A percentile compares a stretch with the other conserved stretches of the same genome.
Evolutionary conservation across 64 coral and sea anemone species (phyloP).

Genomic region (Exaiptasia diaphana): DNA sequence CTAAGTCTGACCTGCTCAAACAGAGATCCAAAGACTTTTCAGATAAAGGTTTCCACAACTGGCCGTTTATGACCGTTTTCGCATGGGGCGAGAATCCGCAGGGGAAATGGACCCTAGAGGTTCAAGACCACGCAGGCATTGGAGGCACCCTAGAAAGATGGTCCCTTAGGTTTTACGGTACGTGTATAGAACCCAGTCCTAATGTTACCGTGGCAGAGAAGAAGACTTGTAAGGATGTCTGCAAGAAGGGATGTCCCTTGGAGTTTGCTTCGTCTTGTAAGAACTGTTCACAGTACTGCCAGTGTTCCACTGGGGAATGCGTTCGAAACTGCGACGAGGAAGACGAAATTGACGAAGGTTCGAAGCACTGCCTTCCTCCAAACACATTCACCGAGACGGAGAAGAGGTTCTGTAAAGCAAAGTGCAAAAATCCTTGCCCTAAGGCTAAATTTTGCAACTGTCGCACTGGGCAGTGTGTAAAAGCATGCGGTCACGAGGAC

Average conservation of each 20-base stretch:
- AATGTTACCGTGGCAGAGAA: constrained; percentile 56
- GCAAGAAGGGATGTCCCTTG: constrained; percentile 65
- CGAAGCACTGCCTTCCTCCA: constrained; percentile 56
- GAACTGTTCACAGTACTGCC: constrained; percentile 72
- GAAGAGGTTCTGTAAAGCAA: neutral
- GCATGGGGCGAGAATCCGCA: constrained; percentile 84
- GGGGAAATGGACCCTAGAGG: constrained; percentile 71
- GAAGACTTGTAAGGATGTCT: constrained; percentile 54
- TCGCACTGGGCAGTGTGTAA: neutral
- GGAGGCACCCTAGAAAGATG: constrained; percentile 66
- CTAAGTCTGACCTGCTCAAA: constrained; percentile 74
- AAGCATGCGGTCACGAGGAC: neutral
- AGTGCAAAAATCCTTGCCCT: neutral
- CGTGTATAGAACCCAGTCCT: constrained; percentile 45
- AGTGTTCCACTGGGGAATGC: constrained; percentile 75
- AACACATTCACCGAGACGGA: neutral
- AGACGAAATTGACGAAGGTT: constrained; percentile 50
- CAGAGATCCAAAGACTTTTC: constrained; percentile 66
- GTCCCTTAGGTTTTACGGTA: constrained; percentile 77
- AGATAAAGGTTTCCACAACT: constrained; percentile 77
- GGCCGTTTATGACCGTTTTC: constrained; percentile 99
- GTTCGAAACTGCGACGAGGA: constrained; percentile 46
- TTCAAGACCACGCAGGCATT: constrained; percentile 53
- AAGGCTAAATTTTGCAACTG: neutral
- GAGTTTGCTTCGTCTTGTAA: constrained; percentile 60